Conservation (phyloP, 2,113 vertebrate species). For the Acanthisitta chloris region DNA sequence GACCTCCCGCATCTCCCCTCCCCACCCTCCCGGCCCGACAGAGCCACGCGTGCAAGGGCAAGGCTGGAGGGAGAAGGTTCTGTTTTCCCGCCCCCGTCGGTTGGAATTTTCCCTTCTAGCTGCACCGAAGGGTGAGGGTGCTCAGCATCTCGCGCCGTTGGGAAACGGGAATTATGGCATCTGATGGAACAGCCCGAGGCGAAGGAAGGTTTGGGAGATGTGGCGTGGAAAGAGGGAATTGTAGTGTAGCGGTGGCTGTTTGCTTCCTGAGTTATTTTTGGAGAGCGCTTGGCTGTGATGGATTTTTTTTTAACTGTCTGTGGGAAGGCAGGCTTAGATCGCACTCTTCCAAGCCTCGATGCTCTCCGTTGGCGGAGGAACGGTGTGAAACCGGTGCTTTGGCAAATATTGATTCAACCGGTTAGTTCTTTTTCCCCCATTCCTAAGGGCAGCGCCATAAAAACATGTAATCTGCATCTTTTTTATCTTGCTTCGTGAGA, state of each 20-base stretch:
- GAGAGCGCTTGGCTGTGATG: not conserved
- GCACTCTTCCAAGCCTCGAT: not conserved
- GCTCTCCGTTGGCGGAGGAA: not conserved
- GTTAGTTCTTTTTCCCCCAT: not conserved
- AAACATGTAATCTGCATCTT: not conserved
- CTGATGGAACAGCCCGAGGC: not conserved
- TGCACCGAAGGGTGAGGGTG: not conserved
- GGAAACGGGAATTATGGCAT: not conserved
- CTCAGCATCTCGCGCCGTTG: not conserved
- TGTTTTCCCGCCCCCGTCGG: fast-evolving
- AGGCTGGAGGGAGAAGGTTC: not conserved
- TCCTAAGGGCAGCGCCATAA: not conserved
- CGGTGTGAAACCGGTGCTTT: not conserved
- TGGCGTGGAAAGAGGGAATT: not conserved
- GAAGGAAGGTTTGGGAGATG: not conserved
- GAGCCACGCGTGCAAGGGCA: not conserved
- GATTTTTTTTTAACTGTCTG: not conserved
- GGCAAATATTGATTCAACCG: not conserved
- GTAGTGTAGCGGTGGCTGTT: not conserved
- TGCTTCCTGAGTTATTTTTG: not conserved
- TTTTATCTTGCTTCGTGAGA: not conserved
- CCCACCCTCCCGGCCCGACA: not conserved
- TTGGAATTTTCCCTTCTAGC: not conserved
- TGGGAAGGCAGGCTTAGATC: not conserved
- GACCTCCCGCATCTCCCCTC: not conserved